Evolutionary conservation across 2,113 vertebrate genomes (phyloP).

Genomic region (Rissa tridactyla): DNA sequence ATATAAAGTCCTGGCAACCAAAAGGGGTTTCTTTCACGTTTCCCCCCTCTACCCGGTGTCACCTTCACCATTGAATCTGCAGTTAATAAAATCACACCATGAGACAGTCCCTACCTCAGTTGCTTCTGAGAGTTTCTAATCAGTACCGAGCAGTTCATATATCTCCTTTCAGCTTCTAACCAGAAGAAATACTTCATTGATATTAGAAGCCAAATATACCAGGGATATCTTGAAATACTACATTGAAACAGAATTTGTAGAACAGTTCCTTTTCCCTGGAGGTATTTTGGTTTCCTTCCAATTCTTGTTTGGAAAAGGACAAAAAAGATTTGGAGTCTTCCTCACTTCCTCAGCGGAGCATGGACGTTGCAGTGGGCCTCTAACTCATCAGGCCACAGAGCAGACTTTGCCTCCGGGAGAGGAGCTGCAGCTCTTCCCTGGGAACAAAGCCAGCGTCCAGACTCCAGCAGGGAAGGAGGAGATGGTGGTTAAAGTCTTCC

Average conservation of each 20-base stretch:
- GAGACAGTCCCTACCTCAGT: background rate
- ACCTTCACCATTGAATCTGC: background rate
- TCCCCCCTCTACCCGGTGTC: background rate
- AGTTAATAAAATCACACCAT: background rate
- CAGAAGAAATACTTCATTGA: background rate
- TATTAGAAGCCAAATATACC: background rate
- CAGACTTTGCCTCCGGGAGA: background rate
- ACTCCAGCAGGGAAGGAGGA: background rate
- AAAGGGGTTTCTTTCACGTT: background rate
- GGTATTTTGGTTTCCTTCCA: background rate
- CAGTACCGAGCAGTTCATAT: background rate
- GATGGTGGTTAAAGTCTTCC: background rate
- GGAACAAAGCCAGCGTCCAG: background rate
- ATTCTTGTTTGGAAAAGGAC: background rate
- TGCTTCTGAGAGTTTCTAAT: background rate
- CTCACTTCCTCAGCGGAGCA: background rate
- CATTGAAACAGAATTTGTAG: background rate
- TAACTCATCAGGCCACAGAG: background rate
- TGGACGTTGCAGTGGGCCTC: background rate
- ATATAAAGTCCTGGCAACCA: background rate
- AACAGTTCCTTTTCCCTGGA: background rate
- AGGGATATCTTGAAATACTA: background rate
- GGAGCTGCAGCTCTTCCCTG: background rate
- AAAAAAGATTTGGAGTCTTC: background rate
- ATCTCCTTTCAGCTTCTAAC: background rate